Base-by-base conservation (phyloP, 2,113 vertebrate genomes). In the Lethenteron camtschaticum region DNA sequence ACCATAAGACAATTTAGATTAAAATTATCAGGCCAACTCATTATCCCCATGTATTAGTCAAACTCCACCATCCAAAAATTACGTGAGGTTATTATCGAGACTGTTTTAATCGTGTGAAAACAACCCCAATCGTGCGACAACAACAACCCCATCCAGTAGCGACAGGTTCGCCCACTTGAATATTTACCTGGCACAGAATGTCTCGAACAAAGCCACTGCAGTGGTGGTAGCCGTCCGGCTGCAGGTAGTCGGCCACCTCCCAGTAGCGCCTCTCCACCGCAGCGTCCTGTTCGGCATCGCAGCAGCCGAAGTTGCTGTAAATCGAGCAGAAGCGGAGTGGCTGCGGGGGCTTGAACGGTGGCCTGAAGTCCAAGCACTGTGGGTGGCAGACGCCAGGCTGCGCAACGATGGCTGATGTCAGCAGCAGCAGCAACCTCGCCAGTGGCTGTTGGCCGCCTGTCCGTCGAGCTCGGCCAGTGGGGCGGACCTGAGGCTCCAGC, bases 291-390 rank as follows among this genome's bases (percentile, higher is more conserved):
- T 72, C 68, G 0, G 68, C 73, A 9, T 88, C 82, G 72, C 91
- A 96, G 83, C 91, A 96, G 78, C 91, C 91, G 69, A 96, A 92
- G 68, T 82, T 77, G 58, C 78, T 78, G 66, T 82, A 77, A 78
- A 83, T 86, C 1, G 78, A 73, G 80, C 91, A 96, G 74, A 95
- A 89, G 71, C 78, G 71, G 70, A 95, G 85, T 74, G 82, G 80
- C 70, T 73, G 72, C 58, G 76, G 79, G 56, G 89, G 86, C 73
- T 82, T 78, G 77, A 91, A 95, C n/a, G 90, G 91, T 55, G 91
- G 87, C 76, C 87, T 94, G 74, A 92, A 96, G 76, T 96, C 91
- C 83, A 96, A 74, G 77, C 90, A 95, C 76, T 96, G 91, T 10
- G 91, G 90, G 76, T 95, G 90, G 55, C 73, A 72, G 55, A 69